Conservation (phyloP, 2,888 invertebrate genomes). For the Pristionchus maxplancki region DNA sequence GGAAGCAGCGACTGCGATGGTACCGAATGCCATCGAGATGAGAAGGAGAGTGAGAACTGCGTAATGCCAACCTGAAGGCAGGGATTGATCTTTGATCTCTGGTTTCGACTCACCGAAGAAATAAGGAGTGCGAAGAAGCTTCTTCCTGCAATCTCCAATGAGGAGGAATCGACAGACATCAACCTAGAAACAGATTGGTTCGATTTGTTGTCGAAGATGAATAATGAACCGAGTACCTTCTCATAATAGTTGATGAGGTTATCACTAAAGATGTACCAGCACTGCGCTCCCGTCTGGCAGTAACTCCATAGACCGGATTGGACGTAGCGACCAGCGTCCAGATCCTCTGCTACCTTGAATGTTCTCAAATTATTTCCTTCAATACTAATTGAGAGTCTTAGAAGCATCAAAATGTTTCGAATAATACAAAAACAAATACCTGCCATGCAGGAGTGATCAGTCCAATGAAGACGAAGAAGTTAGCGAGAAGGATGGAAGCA, state of each 20-base stretch:
- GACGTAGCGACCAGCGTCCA: slow-evolving; percentile 70
- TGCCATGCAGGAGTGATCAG: slow-evolving; percentile 76
- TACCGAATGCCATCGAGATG: slow-evolving; percentile 61
- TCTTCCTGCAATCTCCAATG: slow-evolving; percentile 76
- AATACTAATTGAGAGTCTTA: no score
- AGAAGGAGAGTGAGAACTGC: slow-evolving; percentile 72
- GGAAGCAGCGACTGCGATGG: slow-evolving; percentile 59
- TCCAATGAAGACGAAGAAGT: slow-evolving; percentile 69
- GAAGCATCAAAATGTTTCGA: no score
- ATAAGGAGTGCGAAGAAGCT: slow-evolving; percentile 75
- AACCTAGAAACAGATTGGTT: slow-evolving; percentile 56
- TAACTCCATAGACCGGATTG: slow-evolving; percentile 75
- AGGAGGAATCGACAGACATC: slow-evolving; percentile 76
- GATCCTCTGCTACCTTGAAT: slow-evolving; percentile 74
- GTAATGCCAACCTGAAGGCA: slow-evolving; percentile 74
- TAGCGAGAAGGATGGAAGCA: slow-evolving; percentile 61
- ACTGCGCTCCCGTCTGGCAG: slow-evolving; percentile 70
- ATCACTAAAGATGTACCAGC: slow-evolving; percentile 76
- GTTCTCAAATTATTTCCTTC: no score
- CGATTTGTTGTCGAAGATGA: neutral
- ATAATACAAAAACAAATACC: no score
- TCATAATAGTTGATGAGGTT: slow-evolving; percentile 76
- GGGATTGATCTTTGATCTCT: slow-evolving; percentile 14
- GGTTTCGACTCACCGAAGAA: slow-evolving; percentile 68
- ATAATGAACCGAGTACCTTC: slow-evolving; percentile 55